phyloP scores from a whole-genome alignment of 2,113 vertebrate species.

The Eupsittula cactorum region DNA sequence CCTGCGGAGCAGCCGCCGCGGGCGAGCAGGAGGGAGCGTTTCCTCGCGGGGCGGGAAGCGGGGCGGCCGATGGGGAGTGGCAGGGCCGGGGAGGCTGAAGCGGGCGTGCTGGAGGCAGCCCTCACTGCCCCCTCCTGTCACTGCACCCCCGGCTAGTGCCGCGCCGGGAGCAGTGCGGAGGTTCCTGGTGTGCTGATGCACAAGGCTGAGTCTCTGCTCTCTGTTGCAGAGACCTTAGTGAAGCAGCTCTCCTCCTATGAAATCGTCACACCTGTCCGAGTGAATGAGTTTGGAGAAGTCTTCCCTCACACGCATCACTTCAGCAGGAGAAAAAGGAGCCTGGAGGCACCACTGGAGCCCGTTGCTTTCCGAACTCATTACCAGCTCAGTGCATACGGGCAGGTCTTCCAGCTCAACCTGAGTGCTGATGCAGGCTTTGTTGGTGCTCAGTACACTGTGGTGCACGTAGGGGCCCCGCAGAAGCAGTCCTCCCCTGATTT shows the following conservation, averaged over 20 bases:
- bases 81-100: neutral
- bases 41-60: neutral
- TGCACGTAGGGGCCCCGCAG: constrained; percentile 78
- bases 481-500: constrained; percentile 68
- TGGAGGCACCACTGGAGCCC: constrained; percentile 54
- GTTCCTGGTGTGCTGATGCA: neutral
- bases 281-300: constrained; percentile 91
- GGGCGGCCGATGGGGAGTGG: too few relatives aligned
- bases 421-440: constrained; percentile 88
- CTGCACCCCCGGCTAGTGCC: neutral
- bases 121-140: neutral
- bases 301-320: constrained; percentile 85
- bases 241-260: constrained; percentile 89
- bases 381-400: constrained; percentile 87
- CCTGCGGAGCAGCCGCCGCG: neutral
- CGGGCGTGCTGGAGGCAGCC: neutral
- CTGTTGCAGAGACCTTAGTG: constrained; percentile 83
- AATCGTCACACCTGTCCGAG: constrained; percentile 88
- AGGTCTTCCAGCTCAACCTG: constrained; percentile 91
- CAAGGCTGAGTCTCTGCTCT: neutral
- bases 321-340: constrained; percentile 84
- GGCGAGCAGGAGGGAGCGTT: neutral
- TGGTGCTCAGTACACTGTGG: constrained; percentile 81
- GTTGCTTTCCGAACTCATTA: constrained; percentile 81
- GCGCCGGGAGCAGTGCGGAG: neutral